Percentiles rank a stretch among this genome's conserved stretches.
Evolutionary conservation across 2,888 invertebrate species (phyloP).

Genomic region (Mechanitis mazaeus): DNA sequence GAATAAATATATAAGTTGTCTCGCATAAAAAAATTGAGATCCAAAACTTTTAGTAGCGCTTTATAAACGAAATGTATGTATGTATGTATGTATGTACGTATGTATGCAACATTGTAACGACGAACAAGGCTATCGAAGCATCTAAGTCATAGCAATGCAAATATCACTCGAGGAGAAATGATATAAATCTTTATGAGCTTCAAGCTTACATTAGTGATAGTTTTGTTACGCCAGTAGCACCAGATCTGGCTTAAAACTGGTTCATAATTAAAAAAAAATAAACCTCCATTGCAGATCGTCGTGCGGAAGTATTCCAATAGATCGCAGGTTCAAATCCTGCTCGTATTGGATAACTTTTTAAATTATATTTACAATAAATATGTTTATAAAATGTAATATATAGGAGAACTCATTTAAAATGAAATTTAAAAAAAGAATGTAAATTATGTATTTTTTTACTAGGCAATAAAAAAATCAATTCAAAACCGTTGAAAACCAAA

Average conservation of each 20-base stretch:
- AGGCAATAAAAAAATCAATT: not conserved
- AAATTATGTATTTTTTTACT: too few relatives aligned
- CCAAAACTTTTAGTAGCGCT: not conserved
- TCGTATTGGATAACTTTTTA: not conserved
- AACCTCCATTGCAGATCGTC: too few relatives aligned
- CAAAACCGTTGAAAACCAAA: not conserved
- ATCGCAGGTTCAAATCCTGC: too few relatives aligned
- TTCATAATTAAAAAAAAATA: not conserved
- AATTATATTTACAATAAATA: too few relatives aligned
- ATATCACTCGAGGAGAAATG: conserved; percentile 26
- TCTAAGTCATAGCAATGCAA: conserved; percentile 24
- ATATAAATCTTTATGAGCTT: conserved; percentile 25
- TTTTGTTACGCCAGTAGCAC: not conserved
- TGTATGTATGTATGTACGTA: too few relatives aligned
- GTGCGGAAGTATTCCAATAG: too few relatives aligned
- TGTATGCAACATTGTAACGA: too few relatives aligned
- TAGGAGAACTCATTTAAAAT: too few relatives aligned
- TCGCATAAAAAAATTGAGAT: conserved; percentile 6
- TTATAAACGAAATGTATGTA: too few relatives aligned
- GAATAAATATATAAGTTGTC: conserved; percentile 4
- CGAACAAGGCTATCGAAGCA: not conserved
- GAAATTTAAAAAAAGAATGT: too few relatives aligned
- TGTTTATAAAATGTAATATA: too few relatives aligned
- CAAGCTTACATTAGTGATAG: not conserved
- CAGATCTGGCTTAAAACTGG: not conserved